phyloP scores from a whole-genome alignment of 2,113 vertebrate species.

The Dasyurus viverrinus region DNA sequence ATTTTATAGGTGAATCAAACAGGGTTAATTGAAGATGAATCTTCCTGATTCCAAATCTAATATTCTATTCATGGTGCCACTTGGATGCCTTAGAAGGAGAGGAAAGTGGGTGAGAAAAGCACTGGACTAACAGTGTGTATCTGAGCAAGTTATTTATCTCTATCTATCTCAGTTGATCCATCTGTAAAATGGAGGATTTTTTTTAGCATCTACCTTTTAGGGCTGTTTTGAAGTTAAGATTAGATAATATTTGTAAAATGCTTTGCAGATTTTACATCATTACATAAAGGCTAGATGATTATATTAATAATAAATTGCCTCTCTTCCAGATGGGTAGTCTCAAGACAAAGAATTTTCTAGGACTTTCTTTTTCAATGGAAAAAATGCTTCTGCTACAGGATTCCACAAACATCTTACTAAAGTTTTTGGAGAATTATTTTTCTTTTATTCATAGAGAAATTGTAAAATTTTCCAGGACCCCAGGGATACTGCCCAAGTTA shows the following conservation, averaged over 20 bases:
- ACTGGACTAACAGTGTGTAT: neutral
- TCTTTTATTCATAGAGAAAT: neutral
- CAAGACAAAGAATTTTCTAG: neutral
- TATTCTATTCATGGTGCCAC: no score
- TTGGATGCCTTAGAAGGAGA: no score
- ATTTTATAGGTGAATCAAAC: neutral
- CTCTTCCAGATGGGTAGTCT: neutral
- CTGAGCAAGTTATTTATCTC: neutral
- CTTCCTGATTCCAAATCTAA: neutral
- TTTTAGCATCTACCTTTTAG: neutral
- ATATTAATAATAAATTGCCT: neutral
- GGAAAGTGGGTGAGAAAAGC: neutral
- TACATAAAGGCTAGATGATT: neutral
- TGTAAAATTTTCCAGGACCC: neutral
- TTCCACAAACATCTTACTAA: neutral
- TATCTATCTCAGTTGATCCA: neutral
- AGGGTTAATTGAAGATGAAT: neutral
- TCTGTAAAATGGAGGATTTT: neutral
- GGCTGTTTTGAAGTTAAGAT: neutral
- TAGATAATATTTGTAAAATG: neutral
- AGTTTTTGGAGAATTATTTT: neutral
- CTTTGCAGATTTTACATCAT: neutral
- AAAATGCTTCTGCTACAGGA: neutral
- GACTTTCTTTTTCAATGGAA: neutral
- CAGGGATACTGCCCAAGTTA: neutral